phyloP scores from a whole-genome alignment of 2,888 invertebrate species.

The Drosophila kuntzei region DNA sequence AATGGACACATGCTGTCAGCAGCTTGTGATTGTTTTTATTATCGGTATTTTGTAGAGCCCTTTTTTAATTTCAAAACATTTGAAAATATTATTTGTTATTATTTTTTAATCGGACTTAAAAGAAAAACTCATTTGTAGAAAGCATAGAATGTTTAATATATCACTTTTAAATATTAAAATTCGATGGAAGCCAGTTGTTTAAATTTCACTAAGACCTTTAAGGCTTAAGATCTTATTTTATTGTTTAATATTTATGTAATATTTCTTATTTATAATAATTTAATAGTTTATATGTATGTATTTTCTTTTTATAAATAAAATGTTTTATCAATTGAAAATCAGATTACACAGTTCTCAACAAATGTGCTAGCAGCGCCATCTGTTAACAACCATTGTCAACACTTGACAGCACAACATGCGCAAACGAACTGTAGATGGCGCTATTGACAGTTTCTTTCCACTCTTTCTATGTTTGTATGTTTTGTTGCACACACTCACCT shows the following conservation, averaged over 20 bases:
- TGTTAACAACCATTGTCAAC: neutral
- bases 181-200: neutral
- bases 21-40: too few relatives aligned
- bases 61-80: too few relatives aligned
- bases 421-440: constrained; percentile 45
- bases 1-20: too few relatives aligned
- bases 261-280: neutral
- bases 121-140: too few relatives aligned
- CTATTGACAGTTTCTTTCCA: neutral
- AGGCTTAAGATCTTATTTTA: neutral
- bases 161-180: neutral
- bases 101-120: too few relatives aligned
- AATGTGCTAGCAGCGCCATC: constrained; percentile 36
- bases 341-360: neutral
- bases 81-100: too few relatives aligned
- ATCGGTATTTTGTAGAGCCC: too few relatives aligned
- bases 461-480: neutral
- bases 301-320: neutral
- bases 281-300: neutral
- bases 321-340: neutral
- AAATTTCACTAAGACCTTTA: neutral
- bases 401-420: neutral
- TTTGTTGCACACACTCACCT: constrained; percentile 88
- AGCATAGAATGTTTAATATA: neutral
- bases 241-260: neutral